Percentiles rank a stretch among this genome's conserved stretches.
These are phyloP conservation scores for Apamea monoglypha DNA, from an alignment of 2,888 invertebrate genomes.

Conservation along the genomic window DNA sequence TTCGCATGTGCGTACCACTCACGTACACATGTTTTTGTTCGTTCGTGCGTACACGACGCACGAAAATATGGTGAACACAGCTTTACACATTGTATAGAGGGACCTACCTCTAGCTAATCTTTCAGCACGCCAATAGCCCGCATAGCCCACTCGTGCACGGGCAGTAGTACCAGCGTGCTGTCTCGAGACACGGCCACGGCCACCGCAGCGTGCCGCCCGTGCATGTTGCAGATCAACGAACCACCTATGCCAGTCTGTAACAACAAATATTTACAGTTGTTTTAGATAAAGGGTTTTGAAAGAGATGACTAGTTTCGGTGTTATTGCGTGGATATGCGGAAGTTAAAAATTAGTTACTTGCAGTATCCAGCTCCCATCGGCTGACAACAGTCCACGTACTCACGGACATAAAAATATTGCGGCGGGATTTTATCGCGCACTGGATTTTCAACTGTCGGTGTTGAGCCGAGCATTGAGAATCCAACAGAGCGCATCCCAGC, in stretches of 20 bases:
- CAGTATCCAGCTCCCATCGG: background rate
- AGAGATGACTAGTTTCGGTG: background rate
- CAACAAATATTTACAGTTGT: background rate
- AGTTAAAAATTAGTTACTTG: background rate
- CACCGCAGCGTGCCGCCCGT: constrained; percentile 72
- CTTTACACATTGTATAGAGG: background rate
- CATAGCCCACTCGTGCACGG: constrained; percentile 77
- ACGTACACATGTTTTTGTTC: too few relatives aligned
- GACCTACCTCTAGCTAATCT: constrained; percentile 32
- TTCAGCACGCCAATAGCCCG: constrained; percentile 66
- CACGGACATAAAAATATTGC: too few relatives aligned
- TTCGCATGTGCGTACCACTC: too few relatives aligned
- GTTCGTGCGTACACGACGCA: too few relatives aligned
- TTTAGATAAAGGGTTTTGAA: background rate
- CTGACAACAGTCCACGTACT: background rate
- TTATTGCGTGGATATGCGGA: background rate
- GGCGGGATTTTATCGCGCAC: too few relatives aligned
- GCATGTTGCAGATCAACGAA: constrained; percentile 77
- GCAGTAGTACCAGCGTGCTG: constrained; percentile 76
- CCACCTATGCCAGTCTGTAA: constrained; percentile 85
- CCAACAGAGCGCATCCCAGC: too few relatives aligned
- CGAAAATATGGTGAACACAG: too few relatives aligned
- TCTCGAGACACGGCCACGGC: constrained; percentile 82
- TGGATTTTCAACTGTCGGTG: too few relatives aligned
- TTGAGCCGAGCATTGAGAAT: too few relatives aligned